Percentiles rank a stretch among this genome's conserved stretches.
These are phyloP conservation scores for Cyprinodon tularosa DNA, from an alignment of 2,113 vertebrate genomes.

Conservation along the genomic window DNA sequence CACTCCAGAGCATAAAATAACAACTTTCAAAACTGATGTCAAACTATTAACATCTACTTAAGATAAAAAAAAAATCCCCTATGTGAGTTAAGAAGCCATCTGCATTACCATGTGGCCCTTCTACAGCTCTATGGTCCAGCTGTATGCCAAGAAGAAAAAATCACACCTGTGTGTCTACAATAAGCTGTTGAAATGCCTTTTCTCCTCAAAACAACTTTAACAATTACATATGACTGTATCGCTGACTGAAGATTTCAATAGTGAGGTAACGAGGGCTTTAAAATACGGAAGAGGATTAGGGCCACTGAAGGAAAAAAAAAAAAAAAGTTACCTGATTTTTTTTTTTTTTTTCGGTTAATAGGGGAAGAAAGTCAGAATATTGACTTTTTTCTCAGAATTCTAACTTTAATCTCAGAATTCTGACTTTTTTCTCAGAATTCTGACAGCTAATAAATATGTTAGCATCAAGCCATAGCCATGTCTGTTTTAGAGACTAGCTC, in stretches of 20 bases:
- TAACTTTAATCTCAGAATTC: no score
- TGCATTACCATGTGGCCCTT: background rate
- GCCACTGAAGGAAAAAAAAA: no score
- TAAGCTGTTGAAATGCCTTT: background rate
- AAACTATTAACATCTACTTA: background rate
- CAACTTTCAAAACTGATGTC: background rate
- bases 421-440: no score
- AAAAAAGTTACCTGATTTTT: no score
- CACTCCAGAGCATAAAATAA: background rate
- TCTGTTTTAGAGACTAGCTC: no score
- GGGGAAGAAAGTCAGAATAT: no score
- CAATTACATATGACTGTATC: background rate
- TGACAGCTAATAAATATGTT: no score
- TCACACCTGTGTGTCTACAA: conserved; percentile 41
- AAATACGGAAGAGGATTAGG: no score
- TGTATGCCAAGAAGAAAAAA: conserved; percentile 40
- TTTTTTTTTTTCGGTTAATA: no score
- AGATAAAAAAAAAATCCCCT: conserved; percentile 41
- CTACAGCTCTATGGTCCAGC: conserved; percentile 26
- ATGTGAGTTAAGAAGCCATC: conserved; percentile 41
- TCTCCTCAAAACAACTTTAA: background rate
- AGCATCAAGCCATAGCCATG: no score
- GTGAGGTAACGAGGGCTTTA: background rate
- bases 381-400: no score
- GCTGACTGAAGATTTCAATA: no score